A percentile compares a stretch with the other conserved stretches of the same genome.
These are phyloP conservation scores for Drosophila kanapiae DNA, from an alignment of 1,140 invertebrate genomes.

Conservation along the genomic window DNA sequence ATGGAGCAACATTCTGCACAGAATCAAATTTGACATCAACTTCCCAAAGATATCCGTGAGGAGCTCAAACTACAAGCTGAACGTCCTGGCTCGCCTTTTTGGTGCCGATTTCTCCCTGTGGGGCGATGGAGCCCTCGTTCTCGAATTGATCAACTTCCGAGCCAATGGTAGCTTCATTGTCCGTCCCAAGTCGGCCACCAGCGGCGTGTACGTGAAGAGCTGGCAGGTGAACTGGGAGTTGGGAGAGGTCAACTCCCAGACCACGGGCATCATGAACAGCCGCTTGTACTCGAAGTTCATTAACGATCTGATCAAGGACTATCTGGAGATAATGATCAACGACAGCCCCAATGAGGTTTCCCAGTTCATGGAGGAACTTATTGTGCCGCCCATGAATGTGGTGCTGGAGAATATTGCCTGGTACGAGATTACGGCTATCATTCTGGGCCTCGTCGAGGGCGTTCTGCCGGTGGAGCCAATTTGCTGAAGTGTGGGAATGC, in stretches of 20 bases:
- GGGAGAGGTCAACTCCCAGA: constrained; percentile 57
- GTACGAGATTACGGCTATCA: constrained; percentile 73
- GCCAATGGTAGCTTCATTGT: constrained; percentile 72
- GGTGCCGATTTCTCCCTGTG: constrained; percentile 38
- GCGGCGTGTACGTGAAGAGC: constrained; percentile 45
- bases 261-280: constrained; percentile 64
- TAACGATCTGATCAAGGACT: constrained; percentile 67
- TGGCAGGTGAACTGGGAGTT: constrained; percentile 68
- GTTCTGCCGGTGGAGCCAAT: constrained; percentile 68
- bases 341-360: constrained; percentile 67
- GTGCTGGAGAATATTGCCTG: constrained; percentile 68
- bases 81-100: constrained; percentile 47
- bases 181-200: constrained; percentile 45
- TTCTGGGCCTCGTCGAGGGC: constrained; percentile 63
- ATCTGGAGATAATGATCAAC: constrained; percentile 62
- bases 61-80: constrained; percentile 62
- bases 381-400: constrained; percentile 62
- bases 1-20: constrained; percentile 69
- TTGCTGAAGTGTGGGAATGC: constrained; percentile 47
- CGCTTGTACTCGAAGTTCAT: constrained; percentile 54
- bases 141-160: constrained; percentile 62
- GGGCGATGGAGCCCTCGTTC: constrained; percentile 61
- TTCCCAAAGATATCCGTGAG: constrained; percentile 57
- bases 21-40: constrained; percentile 70
- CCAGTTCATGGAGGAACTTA: constrained; percentile 59